Evolutionary conservation across 1,140 invertebrate species (phyloP), one percentile per base, ranked within the genome.

Genomic region (Rhizoglyphus robini): DNA sequence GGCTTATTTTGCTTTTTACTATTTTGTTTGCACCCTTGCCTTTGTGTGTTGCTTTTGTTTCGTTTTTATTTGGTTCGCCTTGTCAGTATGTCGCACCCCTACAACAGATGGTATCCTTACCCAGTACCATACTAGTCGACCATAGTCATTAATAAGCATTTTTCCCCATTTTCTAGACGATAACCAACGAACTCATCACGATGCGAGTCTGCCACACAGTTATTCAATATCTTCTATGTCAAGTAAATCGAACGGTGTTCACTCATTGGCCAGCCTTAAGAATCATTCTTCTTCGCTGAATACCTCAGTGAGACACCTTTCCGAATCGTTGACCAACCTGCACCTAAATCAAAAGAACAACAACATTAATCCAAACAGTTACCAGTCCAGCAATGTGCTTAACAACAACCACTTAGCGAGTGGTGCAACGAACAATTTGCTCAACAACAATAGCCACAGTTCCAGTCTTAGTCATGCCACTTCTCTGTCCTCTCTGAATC

Each of bases 11-110:
- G 65, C 68, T 31, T 47, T 29, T 59, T 41, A 47, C 48, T 64
- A 36, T 58, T 63, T 46, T 63, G 1, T 2, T 46, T 36, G 13
- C 27, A 20, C 5, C 13, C 34, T 60, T 60, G 27, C 11, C 25
- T 60, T 63, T 29, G n/a, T 61, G 29, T 61, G 23, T 61, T 46
- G 34, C 11, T 36, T 15, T 60, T 13, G 13, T 61, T 46, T 61
- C 11, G 27, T 46, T 63, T 63, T 47, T 36, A n/a, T 57, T 63
- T 63, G 23, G 3, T 29, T 47, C 18, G 2, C 5, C 27, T 63
- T 54, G 63, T 27, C 31, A 77, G 75, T 78, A 60, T 71, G 70
- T 66, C 73, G 76, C 61, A 79, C 77, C 57, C 78, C 78, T 49
- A 70, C 76, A 32, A 68, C 67, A 47, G 5, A 54, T 34, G 32